Base-by-base conservation (phyloP, 2,113 vertebrate genomes). In the Nicator chloris region DNA sequence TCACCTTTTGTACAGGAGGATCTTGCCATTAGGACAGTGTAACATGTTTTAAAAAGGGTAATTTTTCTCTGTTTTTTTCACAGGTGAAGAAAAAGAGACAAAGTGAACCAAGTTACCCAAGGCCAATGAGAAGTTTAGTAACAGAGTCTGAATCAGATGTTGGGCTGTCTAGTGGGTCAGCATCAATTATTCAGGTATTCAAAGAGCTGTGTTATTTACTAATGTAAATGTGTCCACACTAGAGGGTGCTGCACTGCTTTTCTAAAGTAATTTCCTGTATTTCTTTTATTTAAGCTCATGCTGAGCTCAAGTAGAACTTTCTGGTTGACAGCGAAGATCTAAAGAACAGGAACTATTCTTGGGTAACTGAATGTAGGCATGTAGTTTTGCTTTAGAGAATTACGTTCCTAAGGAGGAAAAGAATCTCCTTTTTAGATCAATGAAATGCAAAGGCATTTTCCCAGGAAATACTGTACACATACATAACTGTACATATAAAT, bases 241-340 rank as follows among this genome's bases (percentile, higher is more conserved):
- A 94, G 95, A 91, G 95, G 95, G 95, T 93, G 93, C 93, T 93
- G 66, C 78, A 76, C 70, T 72, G 73, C 92, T 94, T 94, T 89
- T 60, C 40, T 71, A 42, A 87, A 60, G 19, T 59, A 40, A 66
- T 71, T 95, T 87, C 16, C 44, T 54, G 8, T 63, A 59, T 68
- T 92, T 49, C 3, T 19, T 65, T 75, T 75, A 44, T 70, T 82
- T 75, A 68, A 75, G 28, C 14, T 63, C 82, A 35, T 14, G 24
- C 13, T 71, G n/a, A 70, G 50, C 22, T 40, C 3, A 40, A 18
- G 10, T 27, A 60, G 76, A 50, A 23, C 15, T 50, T 86, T 80
- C 16, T 68, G 9, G n/a, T 49, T 82, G 28, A 69, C 26, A 49
- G 3, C 35, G 14, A 75, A 18, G 31, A 10, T 51, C 54, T 76